A percentile compares a stretch with the other conserved stretches of the same genome.
phyloP scores from a whole-genome alignment of 2,888 invertebrate genomes.

The Ashinkailepas kermadecensis region DNA sequence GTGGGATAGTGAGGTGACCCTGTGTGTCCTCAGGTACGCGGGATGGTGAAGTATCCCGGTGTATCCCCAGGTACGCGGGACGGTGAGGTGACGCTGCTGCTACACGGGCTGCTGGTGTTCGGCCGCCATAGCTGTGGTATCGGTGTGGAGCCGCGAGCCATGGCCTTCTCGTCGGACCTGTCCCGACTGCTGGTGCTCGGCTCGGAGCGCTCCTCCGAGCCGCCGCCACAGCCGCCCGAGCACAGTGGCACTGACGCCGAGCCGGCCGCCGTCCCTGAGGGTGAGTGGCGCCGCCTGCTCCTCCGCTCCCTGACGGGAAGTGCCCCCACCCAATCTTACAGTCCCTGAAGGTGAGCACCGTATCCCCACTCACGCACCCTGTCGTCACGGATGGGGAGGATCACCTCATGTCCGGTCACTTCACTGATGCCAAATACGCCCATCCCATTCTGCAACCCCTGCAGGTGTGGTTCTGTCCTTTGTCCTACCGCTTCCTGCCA shows the following conservation, averaged over 20 bases:
- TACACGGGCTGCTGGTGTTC: conserved; percentile 13
- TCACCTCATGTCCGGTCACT: no score
- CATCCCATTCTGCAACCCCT: no score
- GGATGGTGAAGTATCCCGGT: not conserved
- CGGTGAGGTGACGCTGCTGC: conserved; percentile 5
- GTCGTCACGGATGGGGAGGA: no score
- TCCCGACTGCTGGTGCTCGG: conserved; percentile 40
- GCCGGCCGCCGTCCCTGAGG: no score
- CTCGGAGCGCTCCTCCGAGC: not conserved
- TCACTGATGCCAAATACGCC: no score
- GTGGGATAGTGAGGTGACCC: not conserved
- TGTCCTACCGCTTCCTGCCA: no score
- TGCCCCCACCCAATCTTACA: no score
- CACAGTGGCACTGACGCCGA: not conserved
- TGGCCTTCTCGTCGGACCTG: conserved; percentile 69
- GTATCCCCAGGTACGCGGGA: not conserved
- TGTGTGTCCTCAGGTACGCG: not conserved
- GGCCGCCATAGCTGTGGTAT: not conserved
- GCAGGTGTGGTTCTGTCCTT: no score
- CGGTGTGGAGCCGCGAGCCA: conserved; percentile 53
- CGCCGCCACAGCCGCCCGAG: not conserved
- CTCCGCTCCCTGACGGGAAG: no score
- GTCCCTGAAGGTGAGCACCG: no score
- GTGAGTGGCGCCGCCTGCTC: no score
- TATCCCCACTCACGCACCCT: no score